Evolutionary conservation across 2,797 vertebrate species (phyloP).

Genomic region (Falco biarmicus): DNA sequence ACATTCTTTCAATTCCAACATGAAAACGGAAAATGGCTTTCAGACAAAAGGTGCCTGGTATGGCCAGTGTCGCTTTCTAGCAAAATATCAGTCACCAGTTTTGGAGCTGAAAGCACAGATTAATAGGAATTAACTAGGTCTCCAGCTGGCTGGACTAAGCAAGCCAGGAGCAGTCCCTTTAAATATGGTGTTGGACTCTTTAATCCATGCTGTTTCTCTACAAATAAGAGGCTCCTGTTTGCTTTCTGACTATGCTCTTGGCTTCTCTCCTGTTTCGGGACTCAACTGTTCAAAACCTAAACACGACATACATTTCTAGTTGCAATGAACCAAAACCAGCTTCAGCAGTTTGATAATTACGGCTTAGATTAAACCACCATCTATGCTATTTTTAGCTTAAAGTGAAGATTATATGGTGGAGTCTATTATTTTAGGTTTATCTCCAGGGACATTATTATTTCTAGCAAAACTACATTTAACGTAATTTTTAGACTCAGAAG

Average conservation of each 20-base stretch:
- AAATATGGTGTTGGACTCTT: neutral
- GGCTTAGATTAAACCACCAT: conserved; percentile 65
- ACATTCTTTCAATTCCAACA: neutral
- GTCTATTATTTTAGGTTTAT: conserved; percentile 72
- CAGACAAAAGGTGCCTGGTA: neutral
- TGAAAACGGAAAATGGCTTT: neutral
- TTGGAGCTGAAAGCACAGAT: neutral
- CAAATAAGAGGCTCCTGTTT: conserved; percentile 34
- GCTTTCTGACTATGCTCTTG: conserved; percentile 41
- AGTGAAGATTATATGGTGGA: conserved; percentile 57
- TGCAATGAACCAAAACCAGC: conserved; percentile 45
- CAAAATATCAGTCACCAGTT: neutral
- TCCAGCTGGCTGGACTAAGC: neutral
- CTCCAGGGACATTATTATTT: conserved; percentile 73
- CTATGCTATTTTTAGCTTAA: conserved; percentile 75
- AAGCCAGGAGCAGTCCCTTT: neutral
- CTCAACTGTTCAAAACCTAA: conserved; percentile 49
- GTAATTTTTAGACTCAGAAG: neutral
- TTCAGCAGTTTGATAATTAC: conserved; percentile 56
- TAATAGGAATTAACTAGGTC: neutral
- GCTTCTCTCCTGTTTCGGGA: conserved; percentile 2
- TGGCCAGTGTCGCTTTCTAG: neutral
- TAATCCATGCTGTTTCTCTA: neutral
- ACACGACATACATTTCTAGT: conserved; percentile 27
- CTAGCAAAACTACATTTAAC: conserved; percentile 55